Evolutionary conservation across 1,140 invertebrate species (phyloP).

Genomic region (Drosophila sturtevanti): DNA sequence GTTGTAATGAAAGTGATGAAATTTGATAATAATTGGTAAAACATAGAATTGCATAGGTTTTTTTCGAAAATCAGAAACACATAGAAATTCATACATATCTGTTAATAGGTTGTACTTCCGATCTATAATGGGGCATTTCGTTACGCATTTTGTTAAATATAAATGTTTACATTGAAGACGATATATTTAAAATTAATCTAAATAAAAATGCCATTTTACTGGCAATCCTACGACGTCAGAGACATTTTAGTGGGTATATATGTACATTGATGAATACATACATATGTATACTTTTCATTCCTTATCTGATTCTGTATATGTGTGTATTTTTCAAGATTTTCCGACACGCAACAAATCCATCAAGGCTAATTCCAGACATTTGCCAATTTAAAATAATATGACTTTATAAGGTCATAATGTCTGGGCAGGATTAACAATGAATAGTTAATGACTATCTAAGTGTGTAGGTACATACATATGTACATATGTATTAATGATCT

Average conservation of each 20-base stretch:
- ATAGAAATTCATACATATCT: neutral
- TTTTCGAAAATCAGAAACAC: neutral
- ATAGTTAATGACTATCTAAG: neutral
- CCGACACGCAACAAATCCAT: constrained; percentile 63
- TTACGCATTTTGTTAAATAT: constrained; percentile 23
- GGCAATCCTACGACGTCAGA: constrained; percentile 57
- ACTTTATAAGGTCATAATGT: neutral
- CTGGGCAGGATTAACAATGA: constrained; percentile 6
- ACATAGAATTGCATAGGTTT: neutral
- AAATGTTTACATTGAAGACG: constrained; percentile 21
- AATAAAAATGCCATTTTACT: constrained; percentile 36
- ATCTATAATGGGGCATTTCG: neutral
- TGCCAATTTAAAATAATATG: constrained; percentile 30
- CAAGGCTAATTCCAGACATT: constrained; percentile 42
- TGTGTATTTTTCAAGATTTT: constrained; percentile 30
- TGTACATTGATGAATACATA: neutral
- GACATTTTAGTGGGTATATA: constrained; percentile 48
- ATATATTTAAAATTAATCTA: constrained; percentile 25
- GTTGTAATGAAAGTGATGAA: neutral
- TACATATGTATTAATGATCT: no score
- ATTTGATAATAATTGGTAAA: neutral
- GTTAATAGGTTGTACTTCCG: neutral
- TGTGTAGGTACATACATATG: neutral
- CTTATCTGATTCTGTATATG: constrained; percentile 12
- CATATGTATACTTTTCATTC: constrained; percentile 2